phyloP scores from a whole-genome alignment of 2,888 invertebrate genomes.

The Drosophila koepferae region DNA sequence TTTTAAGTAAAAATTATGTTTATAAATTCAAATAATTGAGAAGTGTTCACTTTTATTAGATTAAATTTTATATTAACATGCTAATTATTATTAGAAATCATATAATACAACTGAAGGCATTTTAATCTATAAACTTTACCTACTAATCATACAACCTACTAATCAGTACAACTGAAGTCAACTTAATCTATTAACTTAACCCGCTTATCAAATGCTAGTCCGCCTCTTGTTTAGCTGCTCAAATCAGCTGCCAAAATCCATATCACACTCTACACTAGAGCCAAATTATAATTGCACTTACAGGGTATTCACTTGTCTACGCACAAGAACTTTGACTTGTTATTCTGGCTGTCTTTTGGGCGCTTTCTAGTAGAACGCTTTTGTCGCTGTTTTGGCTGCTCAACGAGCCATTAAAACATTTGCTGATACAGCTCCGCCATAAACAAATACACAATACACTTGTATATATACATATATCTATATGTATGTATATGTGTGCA shows the following conservation, averaged over 20 bases:
- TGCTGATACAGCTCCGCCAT: conserved; percentile 64
- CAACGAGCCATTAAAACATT: conserved; percentile 76
- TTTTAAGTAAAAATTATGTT: no score
- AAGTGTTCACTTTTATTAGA: neutral
- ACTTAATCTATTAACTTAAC: no score
- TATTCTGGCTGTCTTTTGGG: conserved; percentile 11
- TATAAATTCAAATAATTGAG: neutral
- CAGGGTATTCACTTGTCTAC: conserved; percentile 14
- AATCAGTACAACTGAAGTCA: no score
- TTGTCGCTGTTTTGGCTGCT: conserved; percentile 57
- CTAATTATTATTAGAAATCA: neutral
- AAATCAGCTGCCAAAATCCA: neutral
- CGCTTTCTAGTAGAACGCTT: conserved; percentile 60
- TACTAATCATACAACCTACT: no score
- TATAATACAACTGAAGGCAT: neutral
- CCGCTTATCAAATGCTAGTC: neutral
- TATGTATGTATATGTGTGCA: conserved; percentile 7
- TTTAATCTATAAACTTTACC: neutral
- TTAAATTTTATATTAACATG: neutral
- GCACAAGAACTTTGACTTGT: neutral
- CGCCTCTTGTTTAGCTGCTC: no score
- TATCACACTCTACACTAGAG: neutral
- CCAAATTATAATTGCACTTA: neutral
- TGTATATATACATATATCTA: conserved; percentile 5
- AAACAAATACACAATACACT: conserved; percentile 29